Evolutionary conservation across 2,888 invertebrate genomes (phyloP), one percentile per base, ranked within the genome.

Genomic region (Salticus scenicus): DNA sequence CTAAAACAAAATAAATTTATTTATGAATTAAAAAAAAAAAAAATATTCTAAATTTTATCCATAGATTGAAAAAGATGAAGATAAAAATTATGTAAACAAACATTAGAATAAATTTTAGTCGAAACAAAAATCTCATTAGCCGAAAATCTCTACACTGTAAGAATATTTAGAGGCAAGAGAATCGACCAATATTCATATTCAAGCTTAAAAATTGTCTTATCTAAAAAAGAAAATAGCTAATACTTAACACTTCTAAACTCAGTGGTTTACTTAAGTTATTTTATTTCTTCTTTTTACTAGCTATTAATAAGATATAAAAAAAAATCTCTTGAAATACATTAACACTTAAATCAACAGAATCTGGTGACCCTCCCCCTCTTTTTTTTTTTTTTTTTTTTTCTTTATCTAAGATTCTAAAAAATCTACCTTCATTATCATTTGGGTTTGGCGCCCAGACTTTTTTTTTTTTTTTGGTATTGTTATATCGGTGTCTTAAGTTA

Each of bases 271-370:
- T 42, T 33, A 71, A 72, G 42, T 63, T 79, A 79, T 69, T 72
- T 79, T 79, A 47, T 72, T 31, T 57, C 41, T 64, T 71, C 79
- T 33, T 28, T 63, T 72, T 47, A 33, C 41, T 79, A 64, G 57
- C 72, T 66, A 71, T 72, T 79, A 79, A 72, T 74, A 74, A 81
- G 74, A 74, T 81, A 74, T 67, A 63, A 69, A 81, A n/a, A n/a
- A 70, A 81, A 81, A 33, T 69, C 74, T 63, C 28, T 33, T 57
- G 63, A 74, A 81, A 81, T 81, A 74, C 81, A 81, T 81, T 81
- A 74, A 81, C 81, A 81, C 81, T 69, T 81, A 74, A 81, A 81
- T 81, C 81, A 81, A 81, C 81, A 69, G 69, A 81, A 81, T 74
- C 81, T 69, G 75, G 79, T 14, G 57, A 47, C 31, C 33, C 63